Evolutionary conservation across 2,797 vertebrate genomes (phyloP), one percentile per base, ranked within the genome.

Genomic region (Rhinophrynus dorsalis): DNA sequence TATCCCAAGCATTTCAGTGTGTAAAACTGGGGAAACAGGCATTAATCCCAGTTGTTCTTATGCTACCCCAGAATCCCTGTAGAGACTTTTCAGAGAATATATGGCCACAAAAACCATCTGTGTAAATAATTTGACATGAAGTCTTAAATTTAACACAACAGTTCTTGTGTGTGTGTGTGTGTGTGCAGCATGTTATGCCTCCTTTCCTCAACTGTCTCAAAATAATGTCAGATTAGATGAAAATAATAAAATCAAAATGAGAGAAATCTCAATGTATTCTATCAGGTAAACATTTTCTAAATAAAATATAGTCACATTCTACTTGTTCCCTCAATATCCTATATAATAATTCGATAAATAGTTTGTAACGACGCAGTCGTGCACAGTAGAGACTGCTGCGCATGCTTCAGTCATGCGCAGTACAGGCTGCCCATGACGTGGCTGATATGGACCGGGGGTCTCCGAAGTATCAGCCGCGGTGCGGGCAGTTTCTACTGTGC

Each of bases 1-100:
- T 82, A 87, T 85, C 77, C 78, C 17, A 55, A 84, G 80, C 77
- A 85, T 90, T 91, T 88, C 83, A 82, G 88, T 89, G 88, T 86
- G 79, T 79, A 83, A 83, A 88, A 84, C 81, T 81, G 77, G 75
- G 81, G 82, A 84, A 83, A 84, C 7, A 30, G 86, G 72, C 70
- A 60, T 74, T 84, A 78, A 86, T 85, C 84, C 80, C 80, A 76
- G 74, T 81, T 87, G 68, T 80, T 84, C 79, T 77, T 79, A 70
- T 88, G 85, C 82, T 68, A 60, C 67, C 68, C 56, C 47, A 48
- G 76, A 74, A 82, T 81, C 81, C 89, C 89, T 79, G 80, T 79
- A 83, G 91, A 88, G 89, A 87, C 79, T 82, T 83, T 79, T 77
- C 73, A 76, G 76, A 78, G 70, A 75, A 77, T 79, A 81, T 66